phyloP scores from a whole-genome alignment of 1,140 invertebrate species.

The Ceratitis capitata region DNA sequence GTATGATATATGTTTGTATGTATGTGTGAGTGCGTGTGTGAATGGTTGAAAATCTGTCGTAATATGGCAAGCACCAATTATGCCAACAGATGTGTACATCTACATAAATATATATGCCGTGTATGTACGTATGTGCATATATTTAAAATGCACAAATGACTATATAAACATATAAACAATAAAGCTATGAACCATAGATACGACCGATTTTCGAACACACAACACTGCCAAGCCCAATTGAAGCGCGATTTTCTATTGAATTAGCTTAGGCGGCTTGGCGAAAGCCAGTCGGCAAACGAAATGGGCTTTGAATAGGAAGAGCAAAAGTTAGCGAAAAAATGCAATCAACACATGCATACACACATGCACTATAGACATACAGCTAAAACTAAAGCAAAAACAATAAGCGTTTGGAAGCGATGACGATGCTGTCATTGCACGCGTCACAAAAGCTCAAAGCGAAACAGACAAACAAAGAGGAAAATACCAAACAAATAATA shows the following conservation, averaged over 20 bases:
- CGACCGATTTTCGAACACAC: not conserved
- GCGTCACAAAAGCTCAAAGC: not conserved
- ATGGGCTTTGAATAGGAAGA: not conserved
- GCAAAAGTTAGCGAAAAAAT: not conserved
- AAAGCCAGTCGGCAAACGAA: not conserved
- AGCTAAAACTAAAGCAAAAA: too few species aligned
- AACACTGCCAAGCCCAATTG: conserved; percentile 10
- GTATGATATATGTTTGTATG: not conserved
- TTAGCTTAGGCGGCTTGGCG: not conserved
- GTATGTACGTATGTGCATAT: not conserved
- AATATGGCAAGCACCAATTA: not conserved
- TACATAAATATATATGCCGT: not conserved
- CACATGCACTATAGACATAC: too few species aligned
- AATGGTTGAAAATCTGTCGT: not conserved
- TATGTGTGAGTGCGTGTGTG: not conserved
- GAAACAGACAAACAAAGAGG: not conserved
- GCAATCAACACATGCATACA: not conserved
- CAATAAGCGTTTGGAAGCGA: not conserved
- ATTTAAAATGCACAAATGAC: not conserved
- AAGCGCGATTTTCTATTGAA: not conserved
- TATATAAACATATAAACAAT: not conserved
- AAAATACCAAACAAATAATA: too few species aligned
- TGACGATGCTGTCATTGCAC: not conserved
- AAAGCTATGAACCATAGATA: not conserved
- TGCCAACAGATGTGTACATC: not conserved